phyloP scores from a whole-genome alignment of 2,888 invertebrate species.

The Euspilapteryx auroguttella region DNA sequence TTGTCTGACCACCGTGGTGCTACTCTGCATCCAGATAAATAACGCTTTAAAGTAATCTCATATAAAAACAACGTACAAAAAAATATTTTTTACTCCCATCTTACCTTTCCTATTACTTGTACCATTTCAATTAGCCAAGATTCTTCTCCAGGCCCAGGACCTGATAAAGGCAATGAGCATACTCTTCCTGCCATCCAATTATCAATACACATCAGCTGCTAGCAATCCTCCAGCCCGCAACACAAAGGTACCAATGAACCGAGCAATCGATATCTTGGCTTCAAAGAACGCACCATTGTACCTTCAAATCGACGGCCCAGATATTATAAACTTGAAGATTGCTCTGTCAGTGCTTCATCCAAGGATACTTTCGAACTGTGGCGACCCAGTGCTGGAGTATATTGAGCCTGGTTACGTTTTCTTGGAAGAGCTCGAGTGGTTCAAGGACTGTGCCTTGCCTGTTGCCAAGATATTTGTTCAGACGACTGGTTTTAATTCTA shows the following conservation, averaged over 20 bases:
- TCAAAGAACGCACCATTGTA: slow-evolving; percentile 33
- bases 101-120: too few species aligned
- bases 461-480: slow-evolving; percentile 20
- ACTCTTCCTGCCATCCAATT: slow-evolving; percentile 30
- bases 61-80: too few species aligned
- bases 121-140: too few species aligned
- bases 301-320: slow-evolving; percentile 36
- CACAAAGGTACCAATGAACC: slow-evolving; percentile 16
- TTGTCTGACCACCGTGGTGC: too few species aligned
- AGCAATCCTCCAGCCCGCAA: slow-evolving; percentile 20
- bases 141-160: too few species aligned
- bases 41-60: too few species aligned
- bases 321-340: slow-evolving; percentile 20
- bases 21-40: too few species aligned
- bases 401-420: slow-evolving; percentile 33
- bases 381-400: slow-evolving; percentile 19
- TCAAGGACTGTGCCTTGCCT: slow-evolving; percentile 21
- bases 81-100: too few species aligned
- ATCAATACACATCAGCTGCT: slow-evolving; percentile 23
- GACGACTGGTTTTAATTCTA: slow-evolving; percentile 25
- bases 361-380: slow-evolving; percentile 25
- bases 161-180: too few species aligned
- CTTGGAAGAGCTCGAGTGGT: slow-evolving; percentile 39
- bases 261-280: slow-evolving; percentile 20
- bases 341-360: slow-evolving; percentile 29